Conservation (phyloP, 2,888 invertebrate species). For the Nomada flava region DNA sequence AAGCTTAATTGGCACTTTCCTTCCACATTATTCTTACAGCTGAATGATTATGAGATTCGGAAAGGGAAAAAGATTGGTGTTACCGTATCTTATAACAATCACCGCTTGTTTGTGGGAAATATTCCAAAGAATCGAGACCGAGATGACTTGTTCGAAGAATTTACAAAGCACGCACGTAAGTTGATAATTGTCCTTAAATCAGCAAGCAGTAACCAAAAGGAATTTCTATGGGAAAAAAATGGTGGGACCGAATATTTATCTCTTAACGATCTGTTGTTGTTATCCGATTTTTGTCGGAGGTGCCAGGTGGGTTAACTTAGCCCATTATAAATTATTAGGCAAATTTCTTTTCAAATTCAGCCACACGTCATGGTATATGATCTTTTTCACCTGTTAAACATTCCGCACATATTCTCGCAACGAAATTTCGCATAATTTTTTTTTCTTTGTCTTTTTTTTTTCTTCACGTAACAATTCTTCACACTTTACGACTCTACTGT, state of each 20-base stretch:
- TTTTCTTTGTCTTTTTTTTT: constrained; percentile 1
- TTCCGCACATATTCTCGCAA: constrained; percentile 35
- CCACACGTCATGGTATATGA: constrained; percentile 19
- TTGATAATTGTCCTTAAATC: constrained; percentile 86
- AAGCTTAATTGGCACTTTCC: constrained; percentile 87
- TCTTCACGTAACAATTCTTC: constrained; percentile 21
- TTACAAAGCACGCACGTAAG: constrained; percentile 99
- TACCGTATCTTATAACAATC: constrained; percentile 99
- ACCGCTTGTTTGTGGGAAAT: constrained; percentile 99
- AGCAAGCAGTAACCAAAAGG: constrained; percentile 78
- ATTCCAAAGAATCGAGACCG: constrained; percentile 99
- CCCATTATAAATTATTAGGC: constrained; percentile 66
- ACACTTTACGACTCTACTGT: constrained; percentile 10
- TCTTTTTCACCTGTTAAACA: constrained; percentile 33
- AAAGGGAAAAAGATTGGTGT: constrained; percentile 99
- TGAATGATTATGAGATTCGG: constrained; percentile 99
- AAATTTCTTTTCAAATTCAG: constrained; percentile 54
- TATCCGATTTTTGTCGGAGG: constrained; percentile 55
- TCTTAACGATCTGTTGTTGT: constrained; percentile 63
- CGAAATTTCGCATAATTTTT: constrained; percentile 2
- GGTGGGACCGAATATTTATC: constrained; percentile 61
- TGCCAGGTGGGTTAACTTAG: constrained; percentile 73
- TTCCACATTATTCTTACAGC: constrained; percentile 97
- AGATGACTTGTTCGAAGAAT: constrained; percentile 99
- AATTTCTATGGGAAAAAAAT: constrained; percentile 72